Evolutionary conservation across 2,113 vertebrate species (phyloP), one percentile per base, ranked within the genome.

Genomic region (Gallinago jamesoni): DNA sequence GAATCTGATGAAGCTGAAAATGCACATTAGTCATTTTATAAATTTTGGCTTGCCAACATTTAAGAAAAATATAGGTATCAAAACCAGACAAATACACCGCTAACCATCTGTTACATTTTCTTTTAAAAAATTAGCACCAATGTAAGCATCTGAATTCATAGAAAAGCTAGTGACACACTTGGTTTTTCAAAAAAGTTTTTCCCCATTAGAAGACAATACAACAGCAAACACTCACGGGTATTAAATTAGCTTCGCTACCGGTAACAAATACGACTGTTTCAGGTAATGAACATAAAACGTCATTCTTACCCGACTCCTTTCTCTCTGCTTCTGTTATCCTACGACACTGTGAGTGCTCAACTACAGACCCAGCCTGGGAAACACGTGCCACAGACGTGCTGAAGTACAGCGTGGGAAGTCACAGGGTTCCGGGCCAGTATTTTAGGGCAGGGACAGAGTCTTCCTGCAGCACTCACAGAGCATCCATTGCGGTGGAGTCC

Each of bases 81-180:
- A 97, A 97, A 97, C 3, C 55, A 86, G 95, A 91, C 81, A 95
- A 95, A 91, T 84, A 97, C 79, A 92, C 55, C 90, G 95, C 93
- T 94, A 93, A 85, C 93, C 94, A 92, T 92, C 95, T 90, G 93
- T 84, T 96, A 96, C 70, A 76, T 86, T 87, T 96, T 66, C 78
- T 87, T 94, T 95, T 59, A 89, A 95, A 97, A 97, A 97, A 97
- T 93, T 96, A 97, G 96, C 96, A 97, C 96, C 95, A 92, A 94
- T 96, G 94, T 79, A 94, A 88, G 94, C 89, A 90, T 96, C 80
- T 95, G 92, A 95, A 95, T 93, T 96, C 48, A 93, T 93, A 95
- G 79, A 97, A 97, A 97, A 96, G 90, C 79, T 83, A 47, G 64
- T 84, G 94, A 96, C 94, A 91, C 31, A 27, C 30, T 41, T 84